Conservation (phyloP, 2,797 vertebrate species). For the Eremophila alpestris region DNA sequence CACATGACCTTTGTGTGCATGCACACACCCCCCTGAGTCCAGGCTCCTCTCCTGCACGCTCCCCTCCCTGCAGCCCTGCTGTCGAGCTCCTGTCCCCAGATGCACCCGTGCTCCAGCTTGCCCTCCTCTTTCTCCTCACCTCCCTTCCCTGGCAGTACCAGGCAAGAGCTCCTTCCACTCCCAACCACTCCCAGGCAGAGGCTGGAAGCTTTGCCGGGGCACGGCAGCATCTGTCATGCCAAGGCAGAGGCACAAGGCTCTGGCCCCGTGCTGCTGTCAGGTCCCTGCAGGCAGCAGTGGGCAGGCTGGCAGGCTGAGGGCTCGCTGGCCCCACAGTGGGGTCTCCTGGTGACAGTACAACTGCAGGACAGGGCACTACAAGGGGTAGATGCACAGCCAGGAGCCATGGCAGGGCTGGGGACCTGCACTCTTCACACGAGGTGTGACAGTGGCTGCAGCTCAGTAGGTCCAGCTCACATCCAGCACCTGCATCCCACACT, state of each 20-base stretch:
- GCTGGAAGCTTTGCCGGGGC: not conserved
- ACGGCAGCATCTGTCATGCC: not conserved
- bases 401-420: not conserved
- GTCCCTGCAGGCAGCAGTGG: not conserved
- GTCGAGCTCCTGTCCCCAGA: not conserved
- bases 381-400: not conserved
- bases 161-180: not conserved
- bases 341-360: not conserved
- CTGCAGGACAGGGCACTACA: not conserved
- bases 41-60: not conserved
- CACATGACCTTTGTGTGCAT: not conserved
- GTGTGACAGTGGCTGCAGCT: not conserved
- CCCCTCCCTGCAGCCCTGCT: not conserved
- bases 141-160: not conserved
- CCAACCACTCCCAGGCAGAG: not conserved
- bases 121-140: not conserved
- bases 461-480: not conserved
- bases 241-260: conserved; percentile 3
- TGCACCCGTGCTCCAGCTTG: rapidly evolving
- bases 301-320: not conserved
- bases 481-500: not conserved
- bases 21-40: rapidly evolving
- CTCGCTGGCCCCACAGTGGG: rapidly evolving
- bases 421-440: rapidly evolving
- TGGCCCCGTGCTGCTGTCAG: not conserved